phyloP scores from a whole-genome alignment of 2,113 vertebrate genomes.

The Laterallus jamaicensis region DNA sequence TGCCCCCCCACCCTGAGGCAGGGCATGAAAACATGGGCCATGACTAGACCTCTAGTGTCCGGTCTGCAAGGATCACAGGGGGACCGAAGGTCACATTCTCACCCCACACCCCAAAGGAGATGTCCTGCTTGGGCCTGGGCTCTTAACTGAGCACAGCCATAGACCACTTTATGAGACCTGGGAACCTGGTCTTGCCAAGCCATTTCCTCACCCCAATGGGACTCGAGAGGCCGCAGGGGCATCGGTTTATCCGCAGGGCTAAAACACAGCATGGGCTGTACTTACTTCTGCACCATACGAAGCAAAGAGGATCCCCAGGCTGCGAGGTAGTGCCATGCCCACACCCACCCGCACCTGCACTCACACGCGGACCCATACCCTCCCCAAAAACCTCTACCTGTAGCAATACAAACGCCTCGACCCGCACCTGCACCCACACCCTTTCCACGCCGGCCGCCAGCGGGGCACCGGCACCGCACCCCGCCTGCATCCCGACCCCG shows the following conservation, averaged over 20 bases:
- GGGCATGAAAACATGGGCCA: accelerated
- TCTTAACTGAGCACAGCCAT: accelerated
- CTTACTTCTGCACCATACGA: accelerated
- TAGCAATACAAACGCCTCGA: accelerated
- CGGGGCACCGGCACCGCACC: background rate
- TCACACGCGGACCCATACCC: too few species aligned
- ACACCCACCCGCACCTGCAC: accelerated
- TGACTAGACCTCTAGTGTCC: accelerated
- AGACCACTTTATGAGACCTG: too few species aligned
- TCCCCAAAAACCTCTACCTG: accelerated
- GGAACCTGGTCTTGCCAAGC: background rate
- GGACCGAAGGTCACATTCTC: accelerated
- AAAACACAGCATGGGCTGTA: accelerated
- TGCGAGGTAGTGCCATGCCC: accelerated
- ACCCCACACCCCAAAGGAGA: accelerated
- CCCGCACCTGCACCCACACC: accelerated
- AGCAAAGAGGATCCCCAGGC: background rate
- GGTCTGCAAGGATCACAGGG: accelerated
- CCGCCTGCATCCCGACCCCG: background rate
- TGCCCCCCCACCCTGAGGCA: too few species aligned
- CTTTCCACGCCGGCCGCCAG: background rate
- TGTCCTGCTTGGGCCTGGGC: too few species aligned
- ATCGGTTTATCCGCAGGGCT: accelerated
- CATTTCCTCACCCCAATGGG: background rate
- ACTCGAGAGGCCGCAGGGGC: accelerated